Percentiles rank a stretch among this genome's conserved stretches.
Conservation (phyloP, 2,888 invertebrate genomes). For the Cheilosia grossa region DNA sequence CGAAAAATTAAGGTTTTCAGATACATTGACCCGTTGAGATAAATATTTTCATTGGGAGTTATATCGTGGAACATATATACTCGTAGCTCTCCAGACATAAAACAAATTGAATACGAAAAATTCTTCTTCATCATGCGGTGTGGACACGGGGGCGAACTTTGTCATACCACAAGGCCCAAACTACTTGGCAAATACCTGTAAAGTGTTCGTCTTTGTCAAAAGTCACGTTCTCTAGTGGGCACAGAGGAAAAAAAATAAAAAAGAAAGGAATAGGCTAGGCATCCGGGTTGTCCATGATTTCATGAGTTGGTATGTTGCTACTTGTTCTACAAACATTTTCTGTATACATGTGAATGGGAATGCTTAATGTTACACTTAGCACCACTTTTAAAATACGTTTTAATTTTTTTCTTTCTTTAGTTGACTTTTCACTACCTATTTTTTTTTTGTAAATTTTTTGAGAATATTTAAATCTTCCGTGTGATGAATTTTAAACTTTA, state of each 20-base stretch:
- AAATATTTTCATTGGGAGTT: constrained; percentile 32
- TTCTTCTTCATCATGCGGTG: constrained; percentile 7
- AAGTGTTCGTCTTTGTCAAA: constrained; percentile 67
- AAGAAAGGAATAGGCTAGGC: constrained; percentile 1
- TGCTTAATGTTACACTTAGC: constrained; percentile 50
- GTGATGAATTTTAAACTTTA: too few relatives aligned
- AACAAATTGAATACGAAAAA: background rate
- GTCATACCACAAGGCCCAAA: constrained; percentile 1
- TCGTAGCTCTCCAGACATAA: constrained; percentile 22
- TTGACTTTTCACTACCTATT: background rate
- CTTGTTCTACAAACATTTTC: background rate
- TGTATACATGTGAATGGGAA: background rate
- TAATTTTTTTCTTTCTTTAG: background rate
- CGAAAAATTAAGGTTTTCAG: constrained; percentile 12
- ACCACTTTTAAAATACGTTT: constrained; percentile 21
- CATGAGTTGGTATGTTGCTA: constrained; percentile 14
- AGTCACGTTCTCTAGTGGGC: constrained; percentile 59
- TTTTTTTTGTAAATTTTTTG: background rate
- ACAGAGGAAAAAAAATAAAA: constrained; percentile 4
- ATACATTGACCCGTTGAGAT: constrained; percentile 57
- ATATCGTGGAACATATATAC: constrained; percentile 11
- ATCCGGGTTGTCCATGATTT: background rate
- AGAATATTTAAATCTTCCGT: background rate
- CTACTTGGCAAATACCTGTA: constrained; percentile 56
- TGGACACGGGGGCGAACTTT: constrained; percentile 10